These are phyloP conservation scores for Ditylenchus weischeri DNA, from an alignment of 2,888 invertebrate genomes.

Conservation along the genomic window DNA sequence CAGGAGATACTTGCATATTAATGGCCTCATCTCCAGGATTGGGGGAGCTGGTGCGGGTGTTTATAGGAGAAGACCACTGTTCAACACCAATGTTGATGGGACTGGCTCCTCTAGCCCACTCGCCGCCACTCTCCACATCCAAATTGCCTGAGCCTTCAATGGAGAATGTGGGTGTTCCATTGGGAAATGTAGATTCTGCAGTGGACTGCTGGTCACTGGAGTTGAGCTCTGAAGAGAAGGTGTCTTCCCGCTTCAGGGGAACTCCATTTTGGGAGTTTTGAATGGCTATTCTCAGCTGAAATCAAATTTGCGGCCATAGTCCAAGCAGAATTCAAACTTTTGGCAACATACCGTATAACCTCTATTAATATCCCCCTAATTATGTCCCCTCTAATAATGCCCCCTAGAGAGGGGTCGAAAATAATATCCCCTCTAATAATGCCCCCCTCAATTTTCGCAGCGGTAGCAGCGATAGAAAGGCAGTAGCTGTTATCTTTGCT, in stretches of 20 bases:
- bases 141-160: constrained; percentile 5
- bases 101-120: background rate
- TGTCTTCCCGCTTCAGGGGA: constrained; percentile 20
- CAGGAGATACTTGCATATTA: constrained; percentile 18
- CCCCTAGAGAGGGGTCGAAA: too few relatives aligned
- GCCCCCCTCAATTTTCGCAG: too few relatives aligned
- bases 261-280: constrained; percentile 40
- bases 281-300: constrained; percentile 39
- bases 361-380: too few relatives aligned
- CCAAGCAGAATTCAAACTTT: too few relatives aligned
- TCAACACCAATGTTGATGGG: background rate
- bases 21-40: background rate
- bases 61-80: constrained; percentile 4
- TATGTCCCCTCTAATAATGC: too few relatives aligned
- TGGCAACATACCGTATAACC: too few relatives aligned
- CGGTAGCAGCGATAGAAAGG: too few relatives aligned
- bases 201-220: background rate
- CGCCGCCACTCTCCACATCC: constrained; percentile 5
- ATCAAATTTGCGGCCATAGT: background rate
- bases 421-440: too few relatives aligned
- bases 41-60: background rate
- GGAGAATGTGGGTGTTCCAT: constrained; percentile 2
- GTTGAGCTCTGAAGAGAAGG: background rate
- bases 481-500: too few relatives aligned
- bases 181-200: constrained; percentile 6